These are phyloP conservation scores for Lanius collurio DNA, from an alignment of 2,113 vertebrate species.

Conservation along the genomic window DNA sequence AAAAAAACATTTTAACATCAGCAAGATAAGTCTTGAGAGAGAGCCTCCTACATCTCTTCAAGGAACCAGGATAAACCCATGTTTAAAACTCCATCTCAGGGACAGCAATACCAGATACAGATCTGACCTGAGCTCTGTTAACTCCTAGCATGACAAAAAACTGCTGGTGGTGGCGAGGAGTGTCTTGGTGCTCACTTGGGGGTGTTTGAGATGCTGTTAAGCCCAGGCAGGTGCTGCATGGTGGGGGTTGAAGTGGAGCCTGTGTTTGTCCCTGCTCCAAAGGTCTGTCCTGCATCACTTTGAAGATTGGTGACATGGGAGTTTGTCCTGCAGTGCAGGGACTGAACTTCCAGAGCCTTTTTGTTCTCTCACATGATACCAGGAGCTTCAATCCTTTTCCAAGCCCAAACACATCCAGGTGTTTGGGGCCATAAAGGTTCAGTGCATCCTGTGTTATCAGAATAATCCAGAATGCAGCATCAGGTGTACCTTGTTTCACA, in stretches of 20 bases:
- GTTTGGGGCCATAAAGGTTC: background rate
- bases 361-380: background rate
- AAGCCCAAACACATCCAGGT: background rate
- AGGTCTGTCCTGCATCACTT: background rate
- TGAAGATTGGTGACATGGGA: background rate
- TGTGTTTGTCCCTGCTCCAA: background rate
- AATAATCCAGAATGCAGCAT: background rate
- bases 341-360: background rate
- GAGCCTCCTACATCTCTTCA: background rate
- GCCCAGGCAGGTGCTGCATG: background rate
- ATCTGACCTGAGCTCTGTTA: background rate
- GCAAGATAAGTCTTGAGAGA: background rate
- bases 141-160: rapidly evolving
- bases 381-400: background rate
- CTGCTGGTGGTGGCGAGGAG: background rate
- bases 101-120: background rate
- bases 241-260: rapidly evolving
- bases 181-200: background rate
- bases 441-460: background rate
- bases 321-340: background rate
- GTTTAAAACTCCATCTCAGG: background rate
- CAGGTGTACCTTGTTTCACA: background rate
- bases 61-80: background rate
- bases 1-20: background rate
- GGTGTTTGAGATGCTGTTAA: background rate